A percentile compares a stretch with the other conserved stretches of the same genome.
Conservation (phyloP, 1,140 invertebrate species). For the Reticulitermes speratus region DNA sequence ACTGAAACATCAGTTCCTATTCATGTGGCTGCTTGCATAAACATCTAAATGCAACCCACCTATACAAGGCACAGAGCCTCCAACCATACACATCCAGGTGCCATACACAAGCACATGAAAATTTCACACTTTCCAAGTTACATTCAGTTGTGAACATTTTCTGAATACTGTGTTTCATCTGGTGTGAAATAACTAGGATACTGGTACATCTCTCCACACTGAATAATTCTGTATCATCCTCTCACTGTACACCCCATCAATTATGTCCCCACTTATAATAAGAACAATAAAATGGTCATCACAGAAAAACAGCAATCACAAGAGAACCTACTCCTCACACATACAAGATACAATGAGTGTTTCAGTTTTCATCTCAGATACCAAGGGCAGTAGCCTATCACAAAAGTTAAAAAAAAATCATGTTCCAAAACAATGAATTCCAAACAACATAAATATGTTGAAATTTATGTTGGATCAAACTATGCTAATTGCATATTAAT, state of each 20-base stretch:
- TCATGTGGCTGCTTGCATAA: too few relatives aligned
- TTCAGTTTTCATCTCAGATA: not conserved
- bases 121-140: not conserved
- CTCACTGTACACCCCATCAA: not conserved
- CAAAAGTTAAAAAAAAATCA: not conserved
- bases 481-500: too few relatives aligned
- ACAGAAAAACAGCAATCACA: not conserved
- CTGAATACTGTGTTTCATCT: not conserved
- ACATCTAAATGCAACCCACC: too few relatives aligned
- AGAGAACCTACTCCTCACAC: not conserved
- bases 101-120: too few relatives aligned
- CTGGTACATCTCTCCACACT: not conserved
- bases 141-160: not conserved
- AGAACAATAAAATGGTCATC: not conserved
- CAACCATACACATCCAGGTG: too few relatives aligned
- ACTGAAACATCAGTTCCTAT: too few relatives aligned
- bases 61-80: too few relatives aligned
- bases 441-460: not conserved
- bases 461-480: not conserved
- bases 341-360: too few relatives aligned
- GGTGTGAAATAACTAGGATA: not conserved
- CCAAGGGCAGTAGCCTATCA: not conserved
- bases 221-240: not conserved
- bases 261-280: not conserved
- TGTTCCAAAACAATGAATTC: not conserved